phyloP scores from a whole-genome alignment of 64 coral and sea anemone species.

The Pocillopora verrucosa region DNA sequence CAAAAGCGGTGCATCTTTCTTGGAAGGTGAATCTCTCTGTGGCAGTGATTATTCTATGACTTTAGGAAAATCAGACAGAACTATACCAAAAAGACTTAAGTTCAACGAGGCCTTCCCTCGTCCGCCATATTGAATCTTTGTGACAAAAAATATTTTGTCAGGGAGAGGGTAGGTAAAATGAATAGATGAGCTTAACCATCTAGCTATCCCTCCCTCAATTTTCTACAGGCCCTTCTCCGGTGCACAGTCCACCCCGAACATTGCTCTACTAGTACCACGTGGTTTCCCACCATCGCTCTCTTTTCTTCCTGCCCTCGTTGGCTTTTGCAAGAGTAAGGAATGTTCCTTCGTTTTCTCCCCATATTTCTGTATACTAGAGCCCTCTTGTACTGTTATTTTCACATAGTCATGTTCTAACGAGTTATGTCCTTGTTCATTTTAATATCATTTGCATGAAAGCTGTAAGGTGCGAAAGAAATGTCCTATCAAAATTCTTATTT shows the following conservation, averaged over 20 bases:
- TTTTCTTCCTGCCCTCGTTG: slow-evolving; percentile 88
- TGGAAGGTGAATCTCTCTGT: not conserved
- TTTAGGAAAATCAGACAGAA: not conserved
- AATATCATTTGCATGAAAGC: not conserved
- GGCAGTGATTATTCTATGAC: not conserved
- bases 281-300: slow-evolving; percentile 49
- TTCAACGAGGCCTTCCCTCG: not conserved
- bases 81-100: not conserved
- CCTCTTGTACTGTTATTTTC: not conserved
- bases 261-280: slow-evolving; percentile 73
- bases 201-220: not conserved
- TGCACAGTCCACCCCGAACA: slow-evolving; percentile 54
- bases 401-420: not conserved
- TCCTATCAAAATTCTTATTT: not conserved
- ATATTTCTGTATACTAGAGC: not conserved
- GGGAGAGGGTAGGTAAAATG: not conserved
- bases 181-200: not conserved
- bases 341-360: not conserved
- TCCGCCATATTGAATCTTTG: slow-evolving; percentile 28
- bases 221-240: slow-evolving; percentile 27
- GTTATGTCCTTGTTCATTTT: not conserved
- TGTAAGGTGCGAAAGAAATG: not conserved
- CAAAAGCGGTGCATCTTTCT: not conserved
- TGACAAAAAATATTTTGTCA: not conserved
- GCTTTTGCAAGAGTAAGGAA: slow-evolving; percentile 89